Percentiles rank a stretch among this genome's conserved stretches.
Evolutionary conservation across 2,888 invertebrate genomes (phyloP).

Genomic region (Gonocerus acuteangulatus): DNA sequence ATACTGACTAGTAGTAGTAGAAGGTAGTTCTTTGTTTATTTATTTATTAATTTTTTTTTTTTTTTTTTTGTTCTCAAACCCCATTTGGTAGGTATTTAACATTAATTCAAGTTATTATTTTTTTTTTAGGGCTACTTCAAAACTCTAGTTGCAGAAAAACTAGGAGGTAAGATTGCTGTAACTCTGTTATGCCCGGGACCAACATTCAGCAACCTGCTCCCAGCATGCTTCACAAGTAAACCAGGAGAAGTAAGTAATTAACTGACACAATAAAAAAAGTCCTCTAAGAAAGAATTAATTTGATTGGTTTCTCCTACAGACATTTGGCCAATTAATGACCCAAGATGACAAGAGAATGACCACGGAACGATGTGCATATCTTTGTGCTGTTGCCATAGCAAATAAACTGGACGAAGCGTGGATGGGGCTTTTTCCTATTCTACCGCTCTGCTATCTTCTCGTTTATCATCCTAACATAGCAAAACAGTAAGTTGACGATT

Average conservation of each 20-base stretch:
- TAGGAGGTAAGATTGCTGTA: slow-evolving; percentile 53
- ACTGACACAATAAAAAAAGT: slow-evolving; percentile 4
- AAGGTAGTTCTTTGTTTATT: too few species aligned
- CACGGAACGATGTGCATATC: slow-evolving; percentile 47
- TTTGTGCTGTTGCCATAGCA: slow-evolving; percentile 48
- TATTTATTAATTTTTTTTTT: background rate
- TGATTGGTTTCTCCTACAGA: slow-evolving; percentile 40
- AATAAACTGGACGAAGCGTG: slow-evolving; percentile 56
- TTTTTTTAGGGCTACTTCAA: slow-evolving; percentile 61
- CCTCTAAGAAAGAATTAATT: background rate
- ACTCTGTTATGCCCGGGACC: slow-evolving; percentile 72
- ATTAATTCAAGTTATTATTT: too few species aligned
- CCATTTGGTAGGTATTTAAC: too few species aligned
- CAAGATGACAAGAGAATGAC: slow-evolving; percentile 45
- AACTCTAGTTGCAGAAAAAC: slow-evolving; percentile 54
- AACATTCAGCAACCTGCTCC: slow-evolving; percentile 59
- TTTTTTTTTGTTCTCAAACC: too few species aligned
- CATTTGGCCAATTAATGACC: slow-evolving; percentile 41
- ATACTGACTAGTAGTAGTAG: too few species aligned
- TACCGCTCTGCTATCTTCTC: slow-evolving; percentile 52
- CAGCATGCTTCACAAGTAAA: slow-evolving; percentile 59
- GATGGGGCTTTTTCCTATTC: slow-evolving; percentile 59
- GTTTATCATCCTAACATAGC: slow-evolving; percentile 52
- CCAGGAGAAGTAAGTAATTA: slow-evolving; percentile 49
- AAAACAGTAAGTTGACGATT: slow-evolving; percentile 44